These are phyloP conservation scores for Zaprionus nigranus DNA, from an alignment of 1,140 invertebrate genomes.

Conservation along the genomic window DNA sequence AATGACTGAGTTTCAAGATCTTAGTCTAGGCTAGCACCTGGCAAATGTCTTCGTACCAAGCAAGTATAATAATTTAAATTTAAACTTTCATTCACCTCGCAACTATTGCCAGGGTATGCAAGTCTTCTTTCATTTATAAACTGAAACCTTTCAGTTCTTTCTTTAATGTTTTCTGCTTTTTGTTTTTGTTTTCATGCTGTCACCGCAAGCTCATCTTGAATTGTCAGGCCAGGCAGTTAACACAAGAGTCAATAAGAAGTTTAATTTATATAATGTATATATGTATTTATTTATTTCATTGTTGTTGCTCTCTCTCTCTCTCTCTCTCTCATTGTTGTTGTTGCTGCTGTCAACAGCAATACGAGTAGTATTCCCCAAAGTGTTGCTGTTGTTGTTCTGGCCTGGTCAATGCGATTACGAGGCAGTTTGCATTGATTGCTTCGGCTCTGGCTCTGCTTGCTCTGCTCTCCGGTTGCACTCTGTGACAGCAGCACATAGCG, in stretches of 20 bases:
- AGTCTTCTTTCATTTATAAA: neutral
- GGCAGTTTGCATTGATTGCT: constrained; percentile 77
- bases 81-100: no score
- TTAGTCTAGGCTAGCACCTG: no score
- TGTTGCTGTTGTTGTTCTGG: constrained; percentile 42
- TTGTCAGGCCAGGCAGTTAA: constrained; percentile 35
- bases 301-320: constrained; percentile 25
- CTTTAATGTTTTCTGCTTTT: neutral
- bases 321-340: constrained; percentile 28
- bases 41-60: no score
- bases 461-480: constrained; percentile 50
- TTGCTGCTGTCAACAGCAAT: constrained; percentile 63
- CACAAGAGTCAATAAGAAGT: constrained; percentile 50
- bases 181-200: constrained; percentile 12
- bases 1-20: no score
- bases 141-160: neutral
- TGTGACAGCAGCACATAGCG: constrained; percentile 38
- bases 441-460: constrained; percentile 31
- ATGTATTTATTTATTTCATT: constrained; percentile 70
- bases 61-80: no score
- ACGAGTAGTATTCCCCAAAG: constrained; percentile 32
- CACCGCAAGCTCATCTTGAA: constrained; percentile 53
- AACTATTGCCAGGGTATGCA: neutral
- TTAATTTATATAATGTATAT: no score
- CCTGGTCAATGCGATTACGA: constrained; percentile 73